These are phyloP conservation scores for Tursiops truncatus DNA, from an alignment of 2,113 vertebrate genomes.

Conservation along the genomic window DNA sequence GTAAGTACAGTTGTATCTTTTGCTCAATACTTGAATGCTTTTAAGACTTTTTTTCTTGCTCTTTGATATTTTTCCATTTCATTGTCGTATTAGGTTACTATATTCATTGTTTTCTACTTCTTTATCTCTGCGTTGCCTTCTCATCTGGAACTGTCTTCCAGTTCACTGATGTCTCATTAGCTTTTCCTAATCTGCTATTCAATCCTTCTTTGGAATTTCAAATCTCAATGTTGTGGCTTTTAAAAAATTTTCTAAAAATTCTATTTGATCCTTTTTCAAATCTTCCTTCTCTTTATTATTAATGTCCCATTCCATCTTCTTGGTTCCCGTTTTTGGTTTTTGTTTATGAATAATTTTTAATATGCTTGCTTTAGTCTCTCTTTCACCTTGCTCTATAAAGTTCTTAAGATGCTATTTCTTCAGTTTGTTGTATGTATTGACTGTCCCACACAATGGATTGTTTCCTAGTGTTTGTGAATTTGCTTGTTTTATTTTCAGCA, in stretches of 20 bases:
- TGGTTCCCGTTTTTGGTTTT: not conserved
- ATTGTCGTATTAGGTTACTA: not conserved
- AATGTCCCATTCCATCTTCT: not conserved
- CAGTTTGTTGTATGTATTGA: not conserved
- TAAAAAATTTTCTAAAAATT: not conserved
- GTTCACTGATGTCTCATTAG: not conserved
- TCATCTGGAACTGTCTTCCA: not conserved
- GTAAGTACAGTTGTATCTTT: not conserved
- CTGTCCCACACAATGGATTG: not conserved
- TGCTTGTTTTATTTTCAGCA: not conserved
- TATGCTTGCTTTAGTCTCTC: not conserved
- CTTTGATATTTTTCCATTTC: not conserved
- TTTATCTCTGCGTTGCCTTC: not conserved
- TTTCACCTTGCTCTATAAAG: not conserved
- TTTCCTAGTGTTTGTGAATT: not conserved
- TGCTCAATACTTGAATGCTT: not conserved
- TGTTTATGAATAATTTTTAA: not conserved
- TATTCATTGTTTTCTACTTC: not conserved
- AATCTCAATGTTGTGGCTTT: not conserved
- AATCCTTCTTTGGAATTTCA: not conserved
- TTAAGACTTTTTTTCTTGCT: not conserved
- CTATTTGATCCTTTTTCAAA: not conserved
- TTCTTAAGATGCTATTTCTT: not conserved
- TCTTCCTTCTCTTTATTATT: not conserved
- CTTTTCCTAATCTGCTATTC: not conserved